Evolutionary conservation across 2,888 invertebrate species (phyloP), one percentile per base, ranked within the genome.

Genomic region (Heliconius sara): DNA sequence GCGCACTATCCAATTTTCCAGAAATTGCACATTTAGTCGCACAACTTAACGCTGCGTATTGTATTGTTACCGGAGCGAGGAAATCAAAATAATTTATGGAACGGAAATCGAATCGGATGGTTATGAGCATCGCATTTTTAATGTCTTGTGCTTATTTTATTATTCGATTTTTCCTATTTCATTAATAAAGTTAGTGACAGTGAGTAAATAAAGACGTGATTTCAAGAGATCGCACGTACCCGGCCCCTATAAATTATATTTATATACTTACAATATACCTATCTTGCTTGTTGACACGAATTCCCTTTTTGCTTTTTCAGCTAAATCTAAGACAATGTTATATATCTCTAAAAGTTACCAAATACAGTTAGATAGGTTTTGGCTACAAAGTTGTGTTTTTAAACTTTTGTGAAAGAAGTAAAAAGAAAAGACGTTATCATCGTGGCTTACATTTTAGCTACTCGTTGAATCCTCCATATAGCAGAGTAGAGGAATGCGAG

Each of bases 181-280:
- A 60, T 60, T 60, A 73, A 73, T 60, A 39, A 60, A 73, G n/a
- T 73, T 60, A 34, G 57, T 39, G 60, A 73, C 34, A 30, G 16
- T 19, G 60, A 60, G 34, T 73, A 25, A 73, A 60, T 73, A 60
- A 19, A 60, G 34, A 34, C 73, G 60, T 60, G 73, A 73, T 60
- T 73, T 39, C 16, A 34, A 73, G 39, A 73, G 73, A 39, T 73
- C 78, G 25, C 78, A 73, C 78, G 78, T 78, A 72, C 34, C 6
- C 52, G 57, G 52, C 71, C 65, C 72, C 65, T 78, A 78, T 78
- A 78, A 78, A 78, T 78, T 78, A 78, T 72, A 72, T 73, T 73
- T 73, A 73, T 60, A 34, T 34, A 60, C n/a, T 10, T 39, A 34
- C 60, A 73, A n/a, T 39, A 39, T 65, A 30, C 16, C 2, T 65